Percentiles rank a stretch among this genome's conserved stretches.
Conservation (phyloP, 2,797 vertebrate genomes). For the Vireo griseus region DNA sequence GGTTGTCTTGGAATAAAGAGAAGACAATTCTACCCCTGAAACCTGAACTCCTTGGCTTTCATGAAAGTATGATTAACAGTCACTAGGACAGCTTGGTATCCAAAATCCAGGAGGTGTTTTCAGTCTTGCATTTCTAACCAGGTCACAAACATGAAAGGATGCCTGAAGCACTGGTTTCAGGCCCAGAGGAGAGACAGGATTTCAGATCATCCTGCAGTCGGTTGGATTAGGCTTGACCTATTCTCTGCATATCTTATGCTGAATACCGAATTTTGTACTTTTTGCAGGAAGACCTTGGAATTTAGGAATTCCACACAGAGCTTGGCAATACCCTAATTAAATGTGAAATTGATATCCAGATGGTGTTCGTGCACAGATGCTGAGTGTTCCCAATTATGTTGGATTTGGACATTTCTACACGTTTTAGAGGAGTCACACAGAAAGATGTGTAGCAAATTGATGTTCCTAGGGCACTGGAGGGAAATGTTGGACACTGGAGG, state of each 20-base stretch:
- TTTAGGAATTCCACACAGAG: neutral
- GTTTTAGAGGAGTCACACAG: neutral
- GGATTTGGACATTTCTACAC: neutral
- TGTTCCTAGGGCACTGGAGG: neutral
- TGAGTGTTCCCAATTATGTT: neutral
- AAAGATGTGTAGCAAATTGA: neutral
- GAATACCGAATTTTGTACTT: neutral
- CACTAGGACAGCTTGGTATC: neutral
- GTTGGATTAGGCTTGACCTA: neutral
- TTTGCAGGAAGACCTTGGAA: neutral
- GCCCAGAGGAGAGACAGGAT: neutral
- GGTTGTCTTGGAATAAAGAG: neutral
- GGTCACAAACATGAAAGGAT: neutral
- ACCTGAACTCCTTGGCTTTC: neutral
- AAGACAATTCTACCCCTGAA: neutral
- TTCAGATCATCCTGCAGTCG: neutral
- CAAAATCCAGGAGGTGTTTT: neutral
- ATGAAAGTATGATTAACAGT: neutral
- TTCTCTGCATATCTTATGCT: neutral
- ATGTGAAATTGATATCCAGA: neutral
- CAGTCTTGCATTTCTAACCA: neutral
- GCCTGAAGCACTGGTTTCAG: neutral
- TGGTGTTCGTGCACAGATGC: neutral
- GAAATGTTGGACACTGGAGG: neutral
- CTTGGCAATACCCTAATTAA: neutral